Conservation (phyloP, 2,888 invertebrate genomes). For the Orthonychiurus folsomi region DNA sequence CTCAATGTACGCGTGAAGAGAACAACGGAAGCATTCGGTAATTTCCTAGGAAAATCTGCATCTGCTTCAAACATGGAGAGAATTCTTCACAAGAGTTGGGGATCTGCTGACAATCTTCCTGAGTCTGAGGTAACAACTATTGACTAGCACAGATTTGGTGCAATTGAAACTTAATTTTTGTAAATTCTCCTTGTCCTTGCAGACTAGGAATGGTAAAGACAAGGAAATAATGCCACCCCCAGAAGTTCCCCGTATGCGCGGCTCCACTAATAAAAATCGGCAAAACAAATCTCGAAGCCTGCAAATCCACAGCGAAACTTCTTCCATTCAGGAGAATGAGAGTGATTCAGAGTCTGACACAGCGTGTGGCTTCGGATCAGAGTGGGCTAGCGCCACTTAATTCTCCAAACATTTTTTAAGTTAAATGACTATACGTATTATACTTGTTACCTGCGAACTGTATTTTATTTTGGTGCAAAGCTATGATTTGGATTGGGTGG, state of each 20-base stretch:
- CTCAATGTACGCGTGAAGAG: constrained; percentile 84
- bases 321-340: constrained; percentile 26
- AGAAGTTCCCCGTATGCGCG: constrained; percentile 2
- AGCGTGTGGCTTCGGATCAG: constrained; percentile 74
- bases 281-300: background rate
- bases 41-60: constrained; percentile 71
- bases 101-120: constrained; percentile 75
- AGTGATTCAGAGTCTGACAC: constrained; percentile 76
- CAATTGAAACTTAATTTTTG: too few relatives aligned
- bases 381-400: too few relatives aligned
- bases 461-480: too few relatives aligned
- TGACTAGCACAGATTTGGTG: background rate
- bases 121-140: constrained; percentile 25
- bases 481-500: too few relatives aligned
- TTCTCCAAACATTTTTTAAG: too few relatives aligned
- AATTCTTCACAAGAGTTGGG: constrained; percentile 71
- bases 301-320: constrained; percentile 6
- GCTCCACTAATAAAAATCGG: background rate
- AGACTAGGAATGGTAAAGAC: constrained; percentile 42
- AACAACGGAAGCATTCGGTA: constrained; percentile 84
- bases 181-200: constrained; percentile 6
- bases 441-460: too few relatives aligned
- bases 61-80: constrained; percentile 44
- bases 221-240: constrained; percentile 65
- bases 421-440: too few relatives aligned